Conservation (phyloP, 2,113 vertebrate species). For the Gobiocypris rarus region DNA sequence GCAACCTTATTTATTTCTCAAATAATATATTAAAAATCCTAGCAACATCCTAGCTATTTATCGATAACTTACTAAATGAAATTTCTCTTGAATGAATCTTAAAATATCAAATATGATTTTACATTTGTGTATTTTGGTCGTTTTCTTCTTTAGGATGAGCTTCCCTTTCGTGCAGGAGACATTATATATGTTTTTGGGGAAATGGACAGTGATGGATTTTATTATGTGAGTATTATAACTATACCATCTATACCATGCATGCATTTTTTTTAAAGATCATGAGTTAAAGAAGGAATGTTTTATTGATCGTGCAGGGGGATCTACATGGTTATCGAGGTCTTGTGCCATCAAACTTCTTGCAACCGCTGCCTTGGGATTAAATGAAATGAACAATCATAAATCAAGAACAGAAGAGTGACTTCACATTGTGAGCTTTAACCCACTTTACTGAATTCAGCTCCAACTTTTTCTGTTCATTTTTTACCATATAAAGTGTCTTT, state of each 20-base stretch:
- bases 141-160: conserved; percentile 78
- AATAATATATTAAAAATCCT: too few relatives aligned
- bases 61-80: background rate
- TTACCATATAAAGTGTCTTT: background rate
- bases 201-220: conserved; percentile 95
- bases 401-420: conserved; percentile 4
- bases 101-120: background rate
- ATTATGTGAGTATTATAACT: conserved; percentile 81
- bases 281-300: background rate
- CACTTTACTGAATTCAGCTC: background rate
- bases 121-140: background rate
- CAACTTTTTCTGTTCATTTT: background rate
- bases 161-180: conserved; percentile 87
- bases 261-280: background rate
- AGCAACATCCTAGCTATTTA: background rate
- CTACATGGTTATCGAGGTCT: conserved; percentile 86
- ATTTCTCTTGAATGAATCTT: background rate
- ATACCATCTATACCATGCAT: too few relatives aligned
- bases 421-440: conserved; percentile 55
- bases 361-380: conserved; percentile 73
- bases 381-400: conserved; percentile 9
- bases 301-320: conserved; percentile 82
- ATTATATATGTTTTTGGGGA: conserved; percentile 88
- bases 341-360: conserved; percentile 93
- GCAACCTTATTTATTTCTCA: too few relatives aligned